Conservation (phyloP, 2,888 invertebrate species). For the Rhyacophila evoluta region DNA sequence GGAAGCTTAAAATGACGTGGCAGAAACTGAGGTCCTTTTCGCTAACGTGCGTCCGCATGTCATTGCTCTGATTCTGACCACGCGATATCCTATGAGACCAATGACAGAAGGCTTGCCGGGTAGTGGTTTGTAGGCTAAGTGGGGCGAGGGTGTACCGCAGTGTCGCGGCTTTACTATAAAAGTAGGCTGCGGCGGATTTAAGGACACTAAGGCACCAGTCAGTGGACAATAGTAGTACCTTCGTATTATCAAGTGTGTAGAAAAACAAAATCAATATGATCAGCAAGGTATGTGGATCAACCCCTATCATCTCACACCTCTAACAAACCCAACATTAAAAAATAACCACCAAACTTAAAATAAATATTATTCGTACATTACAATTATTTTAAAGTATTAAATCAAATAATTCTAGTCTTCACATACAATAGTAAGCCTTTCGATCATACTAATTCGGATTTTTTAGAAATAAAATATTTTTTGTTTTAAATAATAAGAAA, state of each 20-base stretch:
- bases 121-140: not conserved
- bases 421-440: too few relatives aligned
- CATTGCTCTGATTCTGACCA: conserved; percentile 1
- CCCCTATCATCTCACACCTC: not conserved
- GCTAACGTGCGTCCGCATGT: not conserved
- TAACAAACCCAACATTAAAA: not conserved
- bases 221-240: conserved; percentile 47
- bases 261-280: conserved; percentile 44
- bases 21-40: not conserved
- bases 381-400: too few relatives aligned
- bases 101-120: conserved; percentile 25
- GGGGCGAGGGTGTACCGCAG: conserved; percentile 31
- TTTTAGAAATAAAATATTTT: too few relatives aligned
- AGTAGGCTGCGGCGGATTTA: conserved; percentile 13
- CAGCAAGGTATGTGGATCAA: conserved; percentile 40
- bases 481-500: too few relatives aligned
- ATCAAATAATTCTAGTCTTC: too few relatives aligned
- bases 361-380: too few relatives aligned
- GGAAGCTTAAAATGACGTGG: conserved; percentile 2
- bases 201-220: conserved; percentile 49
- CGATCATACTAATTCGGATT: too few relatives aligned
- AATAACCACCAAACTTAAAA: too few relatives aligned
- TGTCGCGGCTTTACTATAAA: conserved; percentile 45
- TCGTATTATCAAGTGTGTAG: conserved; percentile 35
- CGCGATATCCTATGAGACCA: not conserved